phyloP scores from a whole-genome alignment of 2,888 invertebrate genomes.

The Eupithecia vulgata region DNA sequence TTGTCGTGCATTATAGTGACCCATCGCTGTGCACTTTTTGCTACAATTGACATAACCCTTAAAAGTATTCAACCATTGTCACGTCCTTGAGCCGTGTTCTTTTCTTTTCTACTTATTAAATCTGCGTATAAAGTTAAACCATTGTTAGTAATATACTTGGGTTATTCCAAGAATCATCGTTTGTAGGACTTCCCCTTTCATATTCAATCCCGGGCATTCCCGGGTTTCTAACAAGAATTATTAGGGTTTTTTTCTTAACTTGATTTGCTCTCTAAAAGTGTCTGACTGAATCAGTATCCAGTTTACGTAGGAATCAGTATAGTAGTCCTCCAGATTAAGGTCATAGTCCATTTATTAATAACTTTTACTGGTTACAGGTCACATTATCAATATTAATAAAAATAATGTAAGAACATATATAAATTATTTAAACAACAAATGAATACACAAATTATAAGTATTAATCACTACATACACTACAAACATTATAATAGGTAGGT shows the following conservation, averaged over 20 bases:
- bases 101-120: constrained; percentile 42
- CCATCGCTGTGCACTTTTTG: constrained; percentile 1
- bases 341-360: too few species aligned
- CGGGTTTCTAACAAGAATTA: neutral
- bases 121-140: constrained; percentile 29
- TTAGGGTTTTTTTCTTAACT: neutral
- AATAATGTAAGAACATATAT: too few species aligned
- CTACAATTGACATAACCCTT: neutral
- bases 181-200: neutral
- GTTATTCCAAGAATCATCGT: neutral
- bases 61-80: constrained; percentile 21
- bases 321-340: too few species aligned
- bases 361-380: too few species aligned
- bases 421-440: too few species aligned
- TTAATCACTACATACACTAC: too few species aligned
- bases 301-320: too few species aligned
- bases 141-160: neutral
- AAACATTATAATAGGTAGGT: too few species aligned
- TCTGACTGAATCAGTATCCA: neutral
- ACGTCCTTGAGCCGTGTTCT: constrained; percentile 42
- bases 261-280: neutral
- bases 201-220: neutral
- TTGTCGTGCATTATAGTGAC: too few species aligned
- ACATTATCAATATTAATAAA: too few species aligned
- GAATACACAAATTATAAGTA: too few species aligned